phyloP scores from a whole-genome alignment of 2,113 vertebrate species.

The Struthidea cinerea region DNA sequence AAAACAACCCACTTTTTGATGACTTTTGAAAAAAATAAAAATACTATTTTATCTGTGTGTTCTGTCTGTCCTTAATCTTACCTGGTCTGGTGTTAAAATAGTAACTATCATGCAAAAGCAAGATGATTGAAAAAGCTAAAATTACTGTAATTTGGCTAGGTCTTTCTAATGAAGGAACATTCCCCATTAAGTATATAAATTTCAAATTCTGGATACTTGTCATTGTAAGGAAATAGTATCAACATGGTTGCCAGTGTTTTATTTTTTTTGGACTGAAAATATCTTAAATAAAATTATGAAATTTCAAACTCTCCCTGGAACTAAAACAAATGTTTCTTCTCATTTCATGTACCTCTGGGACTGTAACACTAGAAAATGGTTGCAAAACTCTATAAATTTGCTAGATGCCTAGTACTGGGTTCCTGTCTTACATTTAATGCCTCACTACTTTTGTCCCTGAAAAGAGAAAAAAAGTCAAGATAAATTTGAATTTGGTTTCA shows the following conservation, averaged over 20 bases:
- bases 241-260: neutral
- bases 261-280: neutral
- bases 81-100: neutral
- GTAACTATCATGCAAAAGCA: neutral
- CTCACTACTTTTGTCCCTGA: neutral
- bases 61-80: neutral
- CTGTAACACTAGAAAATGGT: neutral
- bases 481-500: neutral
- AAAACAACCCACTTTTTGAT: neutral
- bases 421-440: neutral
- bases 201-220: neutral
- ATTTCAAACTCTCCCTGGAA: conserved; percentile 3
- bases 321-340: conserved; percentile 31
- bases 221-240: neutral
- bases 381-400: conserved; percentile 12
- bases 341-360: conserved; percentile 3
- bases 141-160: neutral
- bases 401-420: neutral
- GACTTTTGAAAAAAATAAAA: neutral
- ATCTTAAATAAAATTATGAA: conserved; percentile 10
- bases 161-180: neutral
- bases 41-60: neutral
- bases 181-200: neutral
- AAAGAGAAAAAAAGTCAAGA: neutral
- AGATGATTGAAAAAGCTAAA: neutral